These are phyloP conservation scores for Athalia circularis DNA, from an alignment of 2,888 invertebrate species.

Conservation along the genomic window DNA sequence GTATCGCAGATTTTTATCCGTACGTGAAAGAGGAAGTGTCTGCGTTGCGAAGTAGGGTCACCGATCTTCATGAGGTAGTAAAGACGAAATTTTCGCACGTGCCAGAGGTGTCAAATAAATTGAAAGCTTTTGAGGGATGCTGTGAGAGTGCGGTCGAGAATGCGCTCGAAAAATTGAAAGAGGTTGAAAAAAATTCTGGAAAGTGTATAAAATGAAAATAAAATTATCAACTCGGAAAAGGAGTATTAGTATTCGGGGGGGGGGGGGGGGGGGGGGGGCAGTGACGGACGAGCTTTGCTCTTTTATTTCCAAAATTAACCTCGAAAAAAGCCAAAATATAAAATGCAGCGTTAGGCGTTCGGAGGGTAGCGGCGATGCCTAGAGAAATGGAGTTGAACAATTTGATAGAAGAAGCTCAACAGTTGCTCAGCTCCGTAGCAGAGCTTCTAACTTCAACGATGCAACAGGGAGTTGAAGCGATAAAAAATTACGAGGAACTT, in stretches of 20 bases:
- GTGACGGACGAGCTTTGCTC: not conserved
- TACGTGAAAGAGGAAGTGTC: conserved; percentile 1
- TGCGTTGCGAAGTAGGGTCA: not conserved
- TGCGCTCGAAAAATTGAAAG: conserved; percentile 1
- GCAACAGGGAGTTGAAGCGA: conserved; percentile 32
- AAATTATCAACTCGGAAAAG: not conserved
- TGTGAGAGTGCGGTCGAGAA: conserved; percentile 38
- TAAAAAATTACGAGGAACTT: conserved; percentile 34
- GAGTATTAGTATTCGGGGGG: not conserved
- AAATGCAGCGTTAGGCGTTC: not conserved
- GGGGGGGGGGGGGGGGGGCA: not conserved
- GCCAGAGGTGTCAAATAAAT: not conserved
- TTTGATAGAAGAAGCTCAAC: conserved; percentile 35
- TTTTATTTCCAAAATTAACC: not conserved
- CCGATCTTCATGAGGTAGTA: not conserved
- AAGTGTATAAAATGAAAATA: not conserved
- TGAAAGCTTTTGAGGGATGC: not conserved
- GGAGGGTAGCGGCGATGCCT: not conserved
- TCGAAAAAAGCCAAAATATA: not conserved
- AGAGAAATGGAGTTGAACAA: conserved; percentile 12
- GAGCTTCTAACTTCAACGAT: conserved; percentile 29
- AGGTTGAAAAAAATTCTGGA: not conserved
- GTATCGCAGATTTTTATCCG: conserved; percentile 7
- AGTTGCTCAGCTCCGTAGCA: conserved; percentile 13
- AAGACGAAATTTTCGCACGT: conserved; percentile 13